A percentile compares a stretch with the other conserved stretches of the same genome.
These are phyloP conservation scores for Pelvicachromis taeniatus DNA, from an alignment of 2,113 vertebrate genomes.

Conservation along the genomic window DNA sequence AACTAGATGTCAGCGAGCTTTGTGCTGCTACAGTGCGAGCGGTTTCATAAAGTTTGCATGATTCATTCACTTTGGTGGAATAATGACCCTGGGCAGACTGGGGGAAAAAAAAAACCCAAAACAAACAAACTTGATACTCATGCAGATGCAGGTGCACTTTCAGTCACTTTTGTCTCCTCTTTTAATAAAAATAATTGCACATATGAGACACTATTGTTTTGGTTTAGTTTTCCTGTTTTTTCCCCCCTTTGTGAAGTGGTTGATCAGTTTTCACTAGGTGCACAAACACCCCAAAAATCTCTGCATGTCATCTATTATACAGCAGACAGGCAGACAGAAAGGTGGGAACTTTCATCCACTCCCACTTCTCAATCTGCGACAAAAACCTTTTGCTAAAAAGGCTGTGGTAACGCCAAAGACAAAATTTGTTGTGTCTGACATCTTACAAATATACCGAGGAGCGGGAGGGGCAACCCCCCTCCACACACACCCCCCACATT, in stretches of 20 bases:
- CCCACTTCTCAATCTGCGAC: neutral
- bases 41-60: constrained; percentile 21
- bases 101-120: neutral
- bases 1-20: constrained; percentile 46
- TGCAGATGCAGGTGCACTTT: constrained; percentile 38
- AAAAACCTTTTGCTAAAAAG: constrained; percentile 6
- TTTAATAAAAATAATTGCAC: constrained; percentile 7
- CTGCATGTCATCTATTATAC: neutral
- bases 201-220: neutral
- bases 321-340: neutral
- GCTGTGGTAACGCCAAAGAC: constrained; percentile 29
- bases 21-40: constrained; percentile 19
- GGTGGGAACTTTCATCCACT: neutral
- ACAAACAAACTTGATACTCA: neutral
- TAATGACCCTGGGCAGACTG: neutral
- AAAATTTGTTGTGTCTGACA: constrained; percentile 64
- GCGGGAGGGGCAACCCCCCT: constrained; percentile 4
- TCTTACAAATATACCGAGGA: constrained; percentile 65
- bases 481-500: neutral
- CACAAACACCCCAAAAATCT: neutral
- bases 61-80: constrained; percentile 17
- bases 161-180: constrained; percentile 2
- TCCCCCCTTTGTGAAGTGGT: neutral
- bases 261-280: neutral
- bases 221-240: neutral